Percentiles rank a stretch among this genome's conserved stretches.
Conservation (phyloP, 2,113 vertebrate genomes). For the Myotis lucifugus region DNA sequence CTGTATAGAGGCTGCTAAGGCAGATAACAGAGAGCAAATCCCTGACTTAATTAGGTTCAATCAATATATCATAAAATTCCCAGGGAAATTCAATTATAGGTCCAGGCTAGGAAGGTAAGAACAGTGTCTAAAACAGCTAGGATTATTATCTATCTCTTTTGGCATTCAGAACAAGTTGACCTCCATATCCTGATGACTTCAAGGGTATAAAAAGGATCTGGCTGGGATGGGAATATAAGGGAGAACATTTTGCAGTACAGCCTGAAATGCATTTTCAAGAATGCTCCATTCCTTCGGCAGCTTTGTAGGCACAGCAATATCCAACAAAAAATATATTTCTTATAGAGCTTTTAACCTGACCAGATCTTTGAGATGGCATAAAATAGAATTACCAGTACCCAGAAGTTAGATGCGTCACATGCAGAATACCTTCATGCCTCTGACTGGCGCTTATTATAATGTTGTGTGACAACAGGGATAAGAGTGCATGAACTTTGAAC, state of each 20-base stretch:
- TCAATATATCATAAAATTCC: slow-evolving; percentile 60
- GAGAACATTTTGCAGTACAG: not conserved
- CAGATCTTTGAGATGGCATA: not conserved
- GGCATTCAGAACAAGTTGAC: slow-evolving; percentile 26
- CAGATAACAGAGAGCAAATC: slow-evolving; percentile 15
- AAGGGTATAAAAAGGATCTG: not conserved
- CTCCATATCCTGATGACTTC: not conserved
- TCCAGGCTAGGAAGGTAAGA: slow-evolving; percentile 25
- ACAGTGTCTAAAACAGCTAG: not conserved
- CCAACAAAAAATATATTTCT: not conserved
- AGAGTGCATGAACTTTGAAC: slow-evolving; percentile 63
- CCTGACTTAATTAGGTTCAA: slow-evolving; percentile 59
- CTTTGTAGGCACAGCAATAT: not conserved
- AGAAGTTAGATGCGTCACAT: not conserved
- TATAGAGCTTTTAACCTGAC: not conserved
- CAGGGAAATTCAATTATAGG: slow-evolving; percentile 49
- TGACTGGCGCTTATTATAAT: slow-evolving; percentile 25
- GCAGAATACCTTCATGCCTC: slow-evolving; percentile 5
- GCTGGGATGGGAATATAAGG: not conserved
- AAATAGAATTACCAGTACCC: not conserved
- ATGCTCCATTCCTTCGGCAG: not conserved
- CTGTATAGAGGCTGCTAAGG: not conserved
- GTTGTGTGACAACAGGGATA: slow-evolving; percentile 42
- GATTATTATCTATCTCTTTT: not conserved
- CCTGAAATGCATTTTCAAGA: not conserved